Base-by-base conservation (phyloP, 2,113 vertebrate species). In the Struthidea cinerea region DNA sequence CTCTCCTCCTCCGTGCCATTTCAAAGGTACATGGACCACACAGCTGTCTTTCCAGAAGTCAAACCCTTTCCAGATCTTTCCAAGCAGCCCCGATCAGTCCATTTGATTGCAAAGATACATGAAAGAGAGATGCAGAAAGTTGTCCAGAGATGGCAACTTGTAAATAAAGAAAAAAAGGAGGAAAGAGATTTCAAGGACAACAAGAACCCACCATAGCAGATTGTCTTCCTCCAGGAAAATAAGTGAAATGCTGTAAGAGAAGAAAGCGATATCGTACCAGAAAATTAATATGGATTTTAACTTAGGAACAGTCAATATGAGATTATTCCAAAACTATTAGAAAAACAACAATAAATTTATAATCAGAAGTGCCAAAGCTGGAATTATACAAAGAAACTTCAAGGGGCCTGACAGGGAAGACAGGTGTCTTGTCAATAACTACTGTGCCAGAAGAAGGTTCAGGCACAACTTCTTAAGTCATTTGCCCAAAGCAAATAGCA, bases 401-500 rank as follows among this genome's bases (percentile, higher is more conserved):
- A 47, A 61, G 75, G 46, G 85, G 26, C 10, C 67, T 50, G 27
- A 74, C 23, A 32, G 63, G 24, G 47, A 93, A 71, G 55, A 63
- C 85, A 91, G 82, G 94, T 95, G 71, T 55, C 75, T 77, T 64
- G 79, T 81, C 85, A 88, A 56, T 52, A 91, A 96, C 63, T 13
- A 63, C 63, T 13, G 13, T 21, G 19, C 74, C 67, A 90, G 35
- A 76, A 85, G 81, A 90, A 80, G 75, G 71, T 59, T 83, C 82
- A 83, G 9, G 35, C 68, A 67, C 75, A 91, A 76, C 71, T 89
- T 90, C 67, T 49, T 30, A 24, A 84, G 59, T 85, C 47, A 70
- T 80, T 86, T 90, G 87, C 88, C 88, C 83, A 90, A 86, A 90
- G 90, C 90, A 92, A 91, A 94, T 12, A 95, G 44, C 76, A 46